A percentile compares a stretch with the other conserved stretches of the same genome.
Conservation (phyloP, 2,113 vertebrate genomes). For the Entelurus aequoreus region DNA sequence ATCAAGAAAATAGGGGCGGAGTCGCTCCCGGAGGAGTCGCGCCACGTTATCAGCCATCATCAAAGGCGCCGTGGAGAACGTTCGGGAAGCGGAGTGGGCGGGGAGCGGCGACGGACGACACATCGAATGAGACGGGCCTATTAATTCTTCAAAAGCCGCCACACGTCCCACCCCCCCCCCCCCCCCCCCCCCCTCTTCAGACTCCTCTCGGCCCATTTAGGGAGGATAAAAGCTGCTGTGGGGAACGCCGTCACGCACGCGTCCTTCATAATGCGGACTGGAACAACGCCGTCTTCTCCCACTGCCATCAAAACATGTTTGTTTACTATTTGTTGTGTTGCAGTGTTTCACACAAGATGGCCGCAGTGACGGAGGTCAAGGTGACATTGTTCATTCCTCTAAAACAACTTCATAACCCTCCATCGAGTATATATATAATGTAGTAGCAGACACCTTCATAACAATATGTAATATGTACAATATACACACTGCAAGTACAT, state of each 20-base stretch:
- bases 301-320: too few relatives aligned
- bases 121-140: conserved; percentile 65
- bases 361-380: too few relatives aligned
- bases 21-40: conserved; percentile 53
- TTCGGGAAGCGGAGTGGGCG: conserved; percentile 51
- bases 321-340: too few relatives aligned
- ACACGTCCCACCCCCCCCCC: conserved; percentile 1
- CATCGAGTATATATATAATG: too few relatives aligned
- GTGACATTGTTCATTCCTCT: too few relatives aligned
- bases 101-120: conserved; percentile 45
- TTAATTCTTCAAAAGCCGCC: conserved; percentile 71
- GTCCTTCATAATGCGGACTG: conserved; percentile 53
- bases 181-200: background rate
- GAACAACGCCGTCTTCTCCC: too few relatives aligned
- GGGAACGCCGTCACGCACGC: conserved; percentile 44
- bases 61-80: conserved; percentile 75
- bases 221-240: conserved; percentile 60
- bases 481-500: too few relatives aligned
- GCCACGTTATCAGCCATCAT: conserved; percentile 69
- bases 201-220: conserved; percentile 72
- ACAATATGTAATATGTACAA: too few relatives aligned
- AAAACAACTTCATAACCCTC: too few relatives aligned
- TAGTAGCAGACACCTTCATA: too few relatives aligned
- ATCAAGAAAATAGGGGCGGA: conserved; percentile 66
- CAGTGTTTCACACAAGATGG: too few relatives aligned